Conservation (phyloP, 1,140 invertebrate species). For the Lethrus apterus region DNA sequence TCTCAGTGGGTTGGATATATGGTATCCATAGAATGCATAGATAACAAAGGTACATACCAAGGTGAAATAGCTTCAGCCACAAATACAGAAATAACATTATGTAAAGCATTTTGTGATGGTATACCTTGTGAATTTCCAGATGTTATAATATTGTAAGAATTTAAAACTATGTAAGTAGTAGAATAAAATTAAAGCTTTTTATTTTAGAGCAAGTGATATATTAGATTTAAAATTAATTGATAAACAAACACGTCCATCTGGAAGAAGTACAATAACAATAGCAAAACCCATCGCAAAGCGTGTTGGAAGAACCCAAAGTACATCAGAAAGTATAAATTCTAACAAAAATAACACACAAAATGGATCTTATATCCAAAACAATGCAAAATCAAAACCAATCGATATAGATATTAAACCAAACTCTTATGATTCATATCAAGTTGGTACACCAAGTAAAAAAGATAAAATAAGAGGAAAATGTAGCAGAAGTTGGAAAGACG, state of each 20-base stretch:
- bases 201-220: slow-evolving; percentile 54
- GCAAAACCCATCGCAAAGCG: slow-evolving; percentile 51
- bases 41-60: slow-evolving; percentile 63
- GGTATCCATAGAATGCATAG: slow-evolving; percentile 69
- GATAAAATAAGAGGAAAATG: slow-evolving; percentile 39
- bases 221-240: slow-evolving; percentile 53
- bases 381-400: slow-evolving; percentile 36
- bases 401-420: slow-evolving; percentile 27
- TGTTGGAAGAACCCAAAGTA: slow-evolving; percentile 41
- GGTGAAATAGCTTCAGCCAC: slow-evolving; percentile 71
- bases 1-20: slow-evolving; percentile 64
- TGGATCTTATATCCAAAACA: slow-evolving; percentile 29
- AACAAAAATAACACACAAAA: slow-evolving; percentile 37
- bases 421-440: slow-evolving; percentile 9
- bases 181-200: slow-evolving; percentile 7
- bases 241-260: slow-evolving; percentile 39
- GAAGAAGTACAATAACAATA: slow-evolving; percentile 46
- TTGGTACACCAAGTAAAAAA: slow-evolving; percentile 40
- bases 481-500: slow-evolving; percentile 38
- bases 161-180: slow-evolving; percentile 11
- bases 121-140: slow-evolving; percentile 48
- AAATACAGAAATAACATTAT: slow-evolving; percentile 61
- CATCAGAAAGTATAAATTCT: slow-evolving; percentile 43
- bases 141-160: slow-evolving; percentile 28
- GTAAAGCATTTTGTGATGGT: slow-evolving; percentile 73